Evolutionary conservation across 2,113 vertebrate genomes (phyloP).

Genomic region (Fulica atra): DNA sequence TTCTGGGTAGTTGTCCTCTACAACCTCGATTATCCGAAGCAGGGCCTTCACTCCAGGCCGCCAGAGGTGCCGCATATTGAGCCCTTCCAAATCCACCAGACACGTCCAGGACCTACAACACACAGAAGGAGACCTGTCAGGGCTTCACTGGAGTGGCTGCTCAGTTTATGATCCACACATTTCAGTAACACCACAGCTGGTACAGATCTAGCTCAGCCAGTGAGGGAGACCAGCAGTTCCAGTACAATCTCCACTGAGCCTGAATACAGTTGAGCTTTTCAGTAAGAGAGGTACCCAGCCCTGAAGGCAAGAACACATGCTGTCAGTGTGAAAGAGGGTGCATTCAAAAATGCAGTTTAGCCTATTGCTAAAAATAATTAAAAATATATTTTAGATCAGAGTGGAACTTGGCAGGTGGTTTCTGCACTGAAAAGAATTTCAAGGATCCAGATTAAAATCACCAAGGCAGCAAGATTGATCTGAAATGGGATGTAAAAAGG

Average conservation of each 20-base stretch:
- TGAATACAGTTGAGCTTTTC: background rate
- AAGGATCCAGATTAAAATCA: background rate
- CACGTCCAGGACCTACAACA: slow-evolving; percentile 84
- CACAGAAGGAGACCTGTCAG: background rate
- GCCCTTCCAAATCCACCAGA: slow-evolving; percentile 84
- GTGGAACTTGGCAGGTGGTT: background rate
- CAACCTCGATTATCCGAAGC: slow-evolving; percentile 84
- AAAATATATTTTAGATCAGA: background rate
- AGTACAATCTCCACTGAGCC: background rate
- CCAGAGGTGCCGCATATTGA: slow-evolving; percentile 88
- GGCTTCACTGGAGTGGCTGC: background rate
- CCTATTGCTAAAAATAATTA: background rate
- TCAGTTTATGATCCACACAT: background rate
- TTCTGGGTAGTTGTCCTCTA: slow-evolving; percentile 86
- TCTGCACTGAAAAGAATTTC: background rate
- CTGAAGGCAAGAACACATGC: background rate
- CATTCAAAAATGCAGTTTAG: too few species aligned
- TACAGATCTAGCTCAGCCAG: background rate
- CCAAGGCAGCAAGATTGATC: background rate
- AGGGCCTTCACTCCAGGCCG: slow-evolving; percentile 84
- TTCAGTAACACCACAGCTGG: background rate
- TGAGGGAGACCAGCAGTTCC: accelerated
- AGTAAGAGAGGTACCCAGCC: background rate
- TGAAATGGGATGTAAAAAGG: background rate
- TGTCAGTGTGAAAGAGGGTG: background rate